phyloP scores from a whole-genome alignment of 2,113 vertebrate genomes.

The Lynx canadensis region DNA sequence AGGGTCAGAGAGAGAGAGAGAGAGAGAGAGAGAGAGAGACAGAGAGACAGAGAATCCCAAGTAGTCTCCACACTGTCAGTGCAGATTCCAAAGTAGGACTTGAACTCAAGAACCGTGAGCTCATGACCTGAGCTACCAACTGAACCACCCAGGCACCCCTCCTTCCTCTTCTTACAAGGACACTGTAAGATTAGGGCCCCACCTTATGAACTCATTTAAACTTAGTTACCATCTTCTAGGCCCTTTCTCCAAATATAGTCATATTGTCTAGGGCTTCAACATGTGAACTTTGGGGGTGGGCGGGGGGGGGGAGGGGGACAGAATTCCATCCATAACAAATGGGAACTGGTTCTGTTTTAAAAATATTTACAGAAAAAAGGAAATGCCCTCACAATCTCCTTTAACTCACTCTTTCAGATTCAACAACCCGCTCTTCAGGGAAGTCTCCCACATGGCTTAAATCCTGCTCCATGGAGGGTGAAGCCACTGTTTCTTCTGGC shows the following conservation, averaged over 20 bases:
- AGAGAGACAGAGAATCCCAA: no score
- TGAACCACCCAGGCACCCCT: no score
- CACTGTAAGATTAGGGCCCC: not conserved
- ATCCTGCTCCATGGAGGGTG: not conserved
- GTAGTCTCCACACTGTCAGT: no score
- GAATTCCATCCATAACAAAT: not conserved
- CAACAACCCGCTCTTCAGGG: not conserved
- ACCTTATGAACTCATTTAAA: not conserved
- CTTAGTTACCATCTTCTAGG: not conserved
- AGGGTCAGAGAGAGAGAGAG: no score
- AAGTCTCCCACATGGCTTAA: not conserved
- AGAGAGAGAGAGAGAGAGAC: no score
- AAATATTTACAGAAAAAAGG: slow-evolving; percentile 9
- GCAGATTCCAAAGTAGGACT: no score
- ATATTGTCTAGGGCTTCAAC: not conserved
- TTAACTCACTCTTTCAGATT: not conserved
- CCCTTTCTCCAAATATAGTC: not conserved
- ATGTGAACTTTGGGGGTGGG: not conserved
- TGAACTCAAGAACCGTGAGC: no score
- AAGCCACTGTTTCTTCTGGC: not conserved
- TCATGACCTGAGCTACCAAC: no score
- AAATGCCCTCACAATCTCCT: not conserved
- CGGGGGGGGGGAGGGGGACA: not conserved
- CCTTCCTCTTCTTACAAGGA: not conserved
- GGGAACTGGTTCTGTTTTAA: not conserved